A percentile compares a stretch with the other conserved stretches of the same genome.
These are phyloP conservation scores for Cydia amplana DNA, from an alignment of 1,140 invertebrate genomes.

Conservation along the genomic window DNA sequence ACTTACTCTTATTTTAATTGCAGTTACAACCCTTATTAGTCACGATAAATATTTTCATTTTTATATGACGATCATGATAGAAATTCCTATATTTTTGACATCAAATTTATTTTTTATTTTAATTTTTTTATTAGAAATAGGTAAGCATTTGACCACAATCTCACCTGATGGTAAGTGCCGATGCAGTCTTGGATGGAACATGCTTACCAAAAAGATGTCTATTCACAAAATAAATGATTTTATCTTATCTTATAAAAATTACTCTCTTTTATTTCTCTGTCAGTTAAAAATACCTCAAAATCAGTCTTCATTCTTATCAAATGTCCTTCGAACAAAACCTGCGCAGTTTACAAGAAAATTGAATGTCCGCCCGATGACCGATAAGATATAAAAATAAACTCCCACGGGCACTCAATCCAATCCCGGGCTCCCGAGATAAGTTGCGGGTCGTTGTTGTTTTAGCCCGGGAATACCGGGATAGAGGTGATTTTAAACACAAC, in stretches of 20 bases:
- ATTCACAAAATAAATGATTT: too few species aligned
- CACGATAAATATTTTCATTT: too few species aligned
- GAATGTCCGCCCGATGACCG: slow-evolving; percentile 14
- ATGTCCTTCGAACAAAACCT: background rate
- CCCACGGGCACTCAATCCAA: background rate
- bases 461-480: slow-evolving; percentile 9
- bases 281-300: background rate
- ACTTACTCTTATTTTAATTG: too few species aligned
- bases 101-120: too few species aligned
- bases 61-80: too few species aligned
- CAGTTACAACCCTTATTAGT: too few species aligned
- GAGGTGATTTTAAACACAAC: slow-evolving; percentile 22
- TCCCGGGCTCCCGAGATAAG: slow-evolving; percentile 14
- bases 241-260: background rate
- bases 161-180: too few species aligned
- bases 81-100: too few species aligned
- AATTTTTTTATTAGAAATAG: too few species aligned
- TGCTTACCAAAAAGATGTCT: too few species aligned
- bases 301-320: background rate
- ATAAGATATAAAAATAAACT: slow-evolving; percentile 29
- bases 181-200: too few species aligned
- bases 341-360: slow-evolving; percentile 16
- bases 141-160: too few species aligned
- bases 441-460: slow-evolving; percentile 19
- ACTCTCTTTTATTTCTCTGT: background rate